phyloP scores from a whole-genome alignment of 1,140 invertebrate species.

The Triops longicaudatus region DNA sequence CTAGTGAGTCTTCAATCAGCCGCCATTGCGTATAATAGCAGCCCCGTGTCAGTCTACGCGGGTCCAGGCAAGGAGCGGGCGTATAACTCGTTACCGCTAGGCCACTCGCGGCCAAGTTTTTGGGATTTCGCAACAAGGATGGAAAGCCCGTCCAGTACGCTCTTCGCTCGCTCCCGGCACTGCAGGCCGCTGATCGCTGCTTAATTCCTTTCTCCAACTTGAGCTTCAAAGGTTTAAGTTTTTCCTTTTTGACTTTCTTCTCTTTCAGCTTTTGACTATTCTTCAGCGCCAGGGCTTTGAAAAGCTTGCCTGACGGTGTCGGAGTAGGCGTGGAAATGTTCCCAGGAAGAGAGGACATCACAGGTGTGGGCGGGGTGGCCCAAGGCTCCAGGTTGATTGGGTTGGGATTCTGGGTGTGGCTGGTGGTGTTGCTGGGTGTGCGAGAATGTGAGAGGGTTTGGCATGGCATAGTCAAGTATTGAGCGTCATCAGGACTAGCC shows the following conservation, averaged over 20 bases:
- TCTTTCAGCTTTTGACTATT: not conserved
- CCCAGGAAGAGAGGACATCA: not conserved
- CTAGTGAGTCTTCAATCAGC: not conserved
- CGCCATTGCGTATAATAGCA: not conserved
- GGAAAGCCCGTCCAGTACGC: not conserved
- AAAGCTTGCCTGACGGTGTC: not conserved
- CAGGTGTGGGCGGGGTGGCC: not conserved
- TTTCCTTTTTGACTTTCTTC: not conserved
- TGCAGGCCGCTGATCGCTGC: not conserved
- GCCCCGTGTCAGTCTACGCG: not conserved
- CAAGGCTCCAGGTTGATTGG: not conserved
- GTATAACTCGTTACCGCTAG: not conserved
- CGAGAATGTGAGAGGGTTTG: not conserved
- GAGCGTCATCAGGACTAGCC: slow-evolving; percentile 9
- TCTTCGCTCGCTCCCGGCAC: not conserved
- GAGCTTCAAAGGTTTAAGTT: not conserved
- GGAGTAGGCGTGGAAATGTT: not conserved
- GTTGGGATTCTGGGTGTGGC: not conserved
- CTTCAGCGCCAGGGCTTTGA: not conserved
- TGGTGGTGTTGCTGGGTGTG: slow-evolving; percentile 17
- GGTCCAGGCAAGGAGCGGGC: not conserved
- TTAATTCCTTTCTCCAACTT: not conserved
- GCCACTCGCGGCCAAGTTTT: not conserved
- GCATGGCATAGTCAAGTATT: slow-evolving; percentile 8
- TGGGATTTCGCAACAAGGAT: not conserved